Evolutionary conservation across 2,113 vertebrate species (phyloP).

Genomic region (Merops nubicus): DNA sequence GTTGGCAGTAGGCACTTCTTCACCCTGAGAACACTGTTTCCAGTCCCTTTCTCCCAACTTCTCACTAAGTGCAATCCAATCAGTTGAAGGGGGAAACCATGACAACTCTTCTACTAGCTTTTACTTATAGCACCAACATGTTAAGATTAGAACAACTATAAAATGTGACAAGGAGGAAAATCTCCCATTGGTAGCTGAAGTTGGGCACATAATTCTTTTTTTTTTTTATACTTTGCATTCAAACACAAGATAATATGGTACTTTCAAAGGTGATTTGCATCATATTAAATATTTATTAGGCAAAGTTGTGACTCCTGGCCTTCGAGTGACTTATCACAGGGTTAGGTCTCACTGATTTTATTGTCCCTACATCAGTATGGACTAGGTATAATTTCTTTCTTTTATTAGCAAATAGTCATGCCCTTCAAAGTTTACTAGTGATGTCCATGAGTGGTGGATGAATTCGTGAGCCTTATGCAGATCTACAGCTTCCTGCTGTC

Average conservation of each 20-base stretch:
- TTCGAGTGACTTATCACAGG: not conserved
- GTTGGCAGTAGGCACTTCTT: not conserved
- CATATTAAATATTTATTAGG: not conserved
- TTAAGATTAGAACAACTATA: not conserved
- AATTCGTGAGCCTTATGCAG: not conserved
- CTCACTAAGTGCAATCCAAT: accelerated
- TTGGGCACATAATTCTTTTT: not conserved
- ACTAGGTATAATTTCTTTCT: not conserved
- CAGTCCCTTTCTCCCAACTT: not conserved
- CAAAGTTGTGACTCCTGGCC: too few species aligned
- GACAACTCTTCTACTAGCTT: not conserved
- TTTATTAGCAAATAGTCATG: not conserved
- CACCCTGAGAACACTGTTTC: not conserved
- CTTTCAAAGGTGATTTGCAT: not conserved
- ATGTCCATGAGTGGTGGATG: not conserved
- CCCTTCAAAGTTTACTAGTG: not conserved
- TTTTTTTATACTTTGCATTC: not conserved
- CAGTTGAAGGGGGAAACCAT: not conserved
- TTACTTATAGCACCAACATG: not conserved
- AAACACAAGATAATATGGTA: not conserved
- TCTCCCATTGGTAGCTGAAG: not conserved
- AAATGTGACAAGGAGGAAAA: not conserved
- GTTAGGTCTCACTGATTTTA: not conserved
- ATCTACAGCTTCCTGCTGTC: not conserved
- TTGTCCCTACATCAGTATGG: not conserved